These are phyloP conservation scores for Propsilocerus akamusi DNA, from an alignment of 1,140 invertebrate species.

Conservation along the genomic window DNA sequence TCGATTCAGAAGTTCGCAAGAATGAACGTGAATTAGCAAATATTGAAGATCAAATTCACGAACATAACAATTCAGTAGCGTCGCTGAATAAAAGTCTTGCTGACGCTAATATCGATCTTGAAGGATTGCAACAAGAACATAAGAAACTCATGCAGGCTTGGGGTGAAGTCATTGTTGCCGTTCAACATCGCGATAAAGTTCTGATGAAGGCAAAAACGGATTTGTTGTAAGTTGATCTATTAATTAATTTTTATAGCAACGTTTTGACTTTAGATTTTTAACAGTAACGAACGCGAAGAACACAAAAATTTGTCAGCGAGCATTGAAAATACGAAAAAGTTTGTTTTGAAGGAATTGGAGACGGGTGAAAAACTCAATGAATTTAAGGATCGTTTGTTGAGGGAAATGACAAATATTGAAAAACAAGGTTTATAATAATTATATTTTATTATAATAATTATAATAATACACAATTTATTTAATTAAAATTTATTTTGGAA, in stretches of 20 bases:
- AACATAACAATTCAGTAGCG: constrained; percentile 26
- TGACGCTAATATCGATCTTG: constrained; percentile 45
- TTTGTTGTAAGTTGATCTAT: constrained; percentile 27
- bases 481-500: background rate
- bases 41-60: constrained; percentile 25
- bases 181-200: constrained; percentile 43
- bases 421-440: too few species aligned
- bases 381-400: constrained; percentile 32
- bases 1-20: constrained; percentile 30
- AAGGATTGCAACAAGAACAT: constrained; percentile 46
- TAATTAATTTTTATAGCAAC: constrained; percentile 5
- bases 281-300: constrained; percentile 31
- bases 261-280: constrained; percentile 10
- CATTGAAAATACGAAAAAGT: constrained; percentile 36
- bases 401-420: constrained; percentile 29
- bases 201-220: constrained; percentile 35
- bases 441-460: too few species aligned
- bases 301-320: constrained; percentile 31
- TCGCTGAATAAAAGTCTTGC: constrained; percentile 28
- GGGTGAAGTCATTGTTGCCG: constrained; percentile 48
- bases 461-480: background rate
- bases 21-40: constrained; percentile 28
- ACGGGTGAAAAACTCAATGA: constrained; percentile 40
- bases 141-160: constrained; percentile 44
- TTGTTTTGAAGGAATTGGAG: constrained; percentile 41